Conservation (phyloP, 2,888 invertebrate genomes). For the Patella ulyssiponensis region DNA sequence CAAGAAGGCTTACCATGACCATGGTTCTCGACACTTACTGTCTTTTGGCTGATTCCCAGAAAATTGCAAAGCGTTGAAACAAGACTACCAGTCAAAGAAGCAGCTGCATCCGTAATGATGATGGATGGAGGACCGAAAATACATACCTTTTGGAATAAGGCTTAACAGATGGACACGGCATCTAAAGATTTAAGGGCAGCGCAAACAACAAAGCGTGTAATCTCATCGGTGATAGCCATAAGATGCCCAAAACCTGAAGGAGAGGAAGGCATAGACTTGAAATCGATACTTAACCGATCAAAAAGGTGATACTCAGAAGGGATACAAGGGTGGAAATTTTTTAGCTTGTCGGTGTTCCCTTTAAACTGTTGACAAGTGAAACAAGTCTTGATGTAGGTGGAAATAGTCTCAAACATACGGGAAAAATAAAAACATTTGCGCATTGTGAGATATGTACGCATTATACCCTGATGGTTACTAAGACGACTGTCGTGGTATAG, state of each 20-base stretch:
- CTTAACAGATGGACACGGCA: background rate
- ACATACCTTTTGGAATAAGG: background rate
- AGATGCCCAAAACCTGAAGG: background rate
- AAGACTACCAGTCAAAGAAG: background rate
- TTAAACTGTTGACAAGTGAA: conserved; percentile 4
- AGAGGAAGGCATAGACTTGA: background rate
- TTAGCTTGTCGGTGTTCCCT: background rate
- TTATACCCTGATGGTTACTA: background rate
- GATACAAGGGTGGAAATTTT: background rate
- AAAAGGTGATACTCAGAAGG: background rate
- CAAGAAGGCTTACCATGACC: background rate
- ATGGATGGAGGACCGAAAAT: conserved; percentile 1
- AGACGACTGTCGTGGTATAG: background rate
- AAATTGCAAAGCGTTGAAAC: background rate
- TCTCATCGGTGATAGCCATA: background rate
- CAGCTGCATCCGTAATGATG: background rate
- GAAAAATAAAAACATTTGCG: conserved; percentile 2
- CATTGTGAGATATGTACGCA: background rate
- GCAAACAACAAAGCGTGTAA: conserved; percentile 1
- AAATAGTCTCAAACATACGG: background rate
- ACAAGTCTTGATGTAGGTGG: background rate
- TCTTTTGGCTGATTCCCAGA: background rate
- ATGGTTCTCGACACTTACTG: conserved; percentile 1
- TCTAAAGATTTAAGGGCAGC: background rate
- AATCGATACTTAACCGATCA: conserved; percentile 3